Evolutionary conservation across 2,888 invertebrate species (phyloP).

Genomic region (Nebria salina): DNA sequence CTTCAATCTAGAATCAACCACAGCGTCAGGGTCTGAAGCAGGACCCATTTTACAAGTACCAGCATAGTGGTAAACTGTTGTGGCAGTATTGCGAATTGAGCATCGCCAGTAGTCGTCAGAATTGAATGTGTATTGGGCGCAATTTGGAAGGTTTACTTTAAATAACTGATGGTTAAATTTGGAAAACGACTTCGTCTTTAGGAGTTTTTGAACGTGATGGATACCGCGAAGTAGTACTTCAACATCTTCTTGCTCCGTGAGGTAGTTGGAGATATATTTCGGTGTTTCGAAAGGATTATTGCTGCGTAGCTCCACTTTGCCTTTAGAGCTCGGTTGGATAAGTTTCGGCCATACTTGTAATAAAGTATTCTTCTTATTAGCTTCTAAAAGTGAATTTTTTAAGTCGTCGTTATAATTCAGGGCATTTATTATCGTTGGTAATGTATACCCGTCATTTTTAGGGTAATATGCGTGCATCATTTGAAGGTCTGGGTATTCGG

Average conservation of each 20-base stretch:
- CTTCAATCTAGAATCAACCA: conserved; percentile 79
- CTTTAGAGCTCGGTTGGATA: conserved; percentile 66
- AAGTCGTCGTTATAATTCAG: conserved; percentile 6
- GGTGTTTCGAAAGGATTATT: conserved; percentile 69
- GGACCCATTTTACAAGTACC: conserved; percentile 92
- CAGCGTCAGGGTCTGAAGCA: conserved; percentile 75
- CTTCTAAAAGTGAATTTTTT: conserved; percentile 52
- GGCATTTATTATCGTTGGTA: conserved; percentile 16
- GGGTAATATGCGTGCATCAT: conserved; percentile 63
- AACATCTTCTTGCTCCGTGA: neutral
- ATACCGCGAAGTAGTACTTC: conserved; percentile 4
- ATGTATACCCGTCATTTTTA: conserved; percentile 53
- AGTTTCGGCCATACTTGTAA: conserved; percentile 61
- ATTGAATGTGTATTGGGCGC: conserved; percentile 74
- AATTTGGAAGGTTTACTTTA: conserved; percentile 87
- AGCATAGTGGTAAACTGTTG: conserved; percentile 84
- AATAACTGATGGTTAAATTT: conserved; percentile 71
- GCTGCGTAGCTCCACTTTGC: conserved; percentile 66
- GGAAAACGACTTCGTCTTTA: conserved; percentile 65
- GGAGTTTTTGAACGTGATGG: conserved; percentile 55
- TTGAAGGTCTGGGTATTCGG: conserved; percentile 70
- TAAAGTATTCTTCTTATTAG: conserved; percentile 58
- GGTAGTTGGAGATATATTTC: conserved; percentile 70
- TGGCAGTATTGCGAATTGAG: conserved; percentile 80
- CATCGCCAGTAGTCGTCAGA: conserved; percentile 91